Evolutionary conservation across 2,797 vertebrate genomes (phyloP).

Genomic region (Hippoglossus hippoglossus): DNA sequence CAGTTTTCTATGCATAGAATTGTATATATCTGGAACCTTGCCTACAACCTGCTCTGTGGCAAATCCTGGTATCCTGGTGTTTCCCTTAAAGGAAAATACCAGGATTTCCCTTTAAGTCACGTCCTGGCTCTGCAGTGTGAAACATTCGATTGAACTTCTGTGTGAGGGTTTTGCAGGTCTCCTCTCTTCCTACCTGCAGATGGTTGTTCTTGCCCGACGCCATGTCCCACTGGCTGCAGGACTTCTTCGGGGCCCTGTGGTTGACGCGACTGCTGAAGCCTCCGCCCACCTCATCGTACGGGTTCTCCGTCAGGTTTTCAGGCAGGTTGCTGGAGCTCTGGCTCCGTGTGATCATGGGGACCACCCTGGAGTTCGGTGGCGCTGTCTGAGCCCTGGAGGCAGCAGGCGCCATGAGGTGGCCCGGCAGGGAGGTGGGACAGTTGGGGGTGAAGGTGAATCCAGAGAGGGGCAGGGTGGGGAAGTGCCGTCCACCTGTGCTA

Average conservation of each 20-base stretch:
- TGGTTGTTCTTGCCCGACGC: conserved; percentile 67
- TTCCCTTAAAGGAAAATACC: too few species aligned
- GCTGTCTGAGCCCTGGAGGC: conserved; percentile 11
- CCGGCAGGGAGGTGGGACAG: conserved; percentile 51
- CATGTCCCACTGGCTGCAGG: conserved; percentile 85
- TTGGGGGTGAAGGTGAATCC: conserved; percentile 55
- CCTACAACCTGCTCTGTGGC: too few species aligned
- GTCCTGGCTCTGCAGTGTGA: too few species aligned
- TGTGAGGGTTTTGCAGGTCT: not conserved
- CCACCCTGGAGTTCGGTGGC: conserved; percentile 42
- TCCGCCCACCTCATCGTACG: conserved; percentile 74
- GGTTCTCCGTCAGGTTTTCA: conserved; percentile 82
- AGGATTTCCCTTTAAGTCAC: too few species aligned
- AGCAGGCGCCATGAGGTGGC: conserved; percentile 57
- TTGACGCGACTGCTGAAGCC: conserved; percentile 46
- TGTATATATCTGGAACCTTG: too few species aligned
- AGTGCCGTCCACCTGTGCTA: conserved; percentile 37
- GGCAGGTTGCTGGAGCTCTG: conserved; percentile 86
- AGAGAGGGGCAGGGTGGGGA: conserved; percentile 64
- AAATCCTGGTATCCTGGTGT: too few species aligned
- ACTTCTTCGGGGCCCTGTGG: conserved; percentile 73
- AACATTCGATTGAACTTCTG: conserved; percentile 1
- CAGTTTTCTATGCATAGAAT: too few species aligned
- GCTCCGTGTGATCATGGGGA: conserved; percentile 84
- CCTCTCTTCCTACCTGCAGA: conserved; percentile 73